Evolutionary conservation across 2,113 vertebrate genomes (phyloP), one percentile per base, ranked within the genome.

Genomic region (Tragelaphus imberbis): DNA sequence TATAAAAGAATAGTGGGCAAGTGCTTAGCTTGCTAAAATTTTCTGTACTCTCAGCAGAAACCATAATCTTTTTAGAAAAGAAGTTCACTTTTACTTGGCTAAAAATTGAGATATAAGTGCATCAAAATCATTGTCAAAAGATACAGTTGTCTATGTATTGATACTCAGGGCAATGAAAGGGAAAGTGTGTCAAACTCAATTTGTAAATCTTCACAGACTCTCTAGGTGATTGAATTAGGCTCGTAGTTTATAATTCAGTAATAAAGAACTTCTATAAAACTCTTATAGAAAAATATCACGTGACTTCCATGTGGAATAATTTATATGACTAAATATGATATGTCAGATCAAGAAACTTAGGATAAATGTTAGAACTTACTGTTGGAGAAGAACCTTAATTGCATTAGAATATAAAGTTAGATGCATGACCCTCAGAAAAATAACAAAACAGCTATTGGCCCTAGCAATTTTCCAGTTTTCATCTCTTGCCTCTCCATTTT

Each of bases 51-150:
- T 97, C 4, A 44, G 51, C 40, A 91, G 36, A 95, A 91, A 91
- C 55, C 84, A 47, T 0, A 86, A 1, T 27, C 15, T 82, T 19
- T 61, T 93, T 92, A 93, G 75, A 79, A 79, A 79, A 61, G 23
- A 8, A 91, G 17, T 96, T 95, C 11, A 77, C 88, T 96, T 94
- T 97, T n/a, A 92, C 28, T 82, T 61, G 30, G 28, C 58, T 88
- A 90, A 96, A 97, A 92, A 23, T 19, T 81, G 53, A 96, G 91
- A 11, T 95, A 65, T 6, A 90, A 75, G 7, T 82, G 10, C 17
- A 86, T 95, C 59, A 88, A 96, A 97, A 95, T 82, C 49, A 71
- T 86, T 90, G 23, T 79, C 84, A 92, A 85, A 92, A 55, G 79
- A 91, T 4, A 23, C 5, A 27, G 2, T 49, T 93, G 14, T 86